Base-by-base conservation (phyloP, 2,888 invertebrate genomes). In the Himalopsyche kuldschensis region DNA sequence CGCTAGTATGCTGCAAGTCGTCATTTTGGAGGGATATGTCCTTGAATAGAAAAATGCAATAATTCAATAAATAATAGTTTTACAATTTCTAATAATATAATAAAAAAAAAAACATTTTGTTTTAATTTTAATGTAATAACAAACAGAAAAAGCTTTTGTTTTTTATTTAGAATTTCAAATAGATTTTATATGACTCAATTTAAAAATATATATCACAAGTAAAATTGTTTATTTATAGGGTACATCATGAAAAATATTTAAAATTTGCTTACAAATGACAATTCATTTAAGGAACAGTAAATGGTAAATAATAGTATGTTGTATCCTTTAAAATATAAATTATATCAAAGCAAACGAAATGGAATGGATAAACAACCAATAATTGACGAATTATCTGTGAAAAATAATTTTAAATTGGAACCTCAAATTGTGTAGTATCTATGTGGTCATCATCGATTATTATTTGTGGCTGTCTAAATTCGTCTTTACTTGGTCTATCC, bases 1-100 rank as follows among this genome's bases (percentile, higher is more conserved):
- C 94, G 75, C 94, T 93, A 0, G 95, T 92, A 84, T 93, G 93
- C 80, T 94, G 93, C 32, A 96, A 88, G 87, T 95, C 94, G 93
- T 97, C 90, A 79, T 89, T 89, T 35, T 92, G 87, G 89, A 92
- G 91, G 89, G 48, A 91, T 90, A 87, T 91, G 91, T 85, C 85
- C 85, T 85, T 77, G 24, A 83, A 83, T 35, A 30, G 46, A 80
- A 69, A 76, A 46, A 47, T 32, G 2, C 2, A 41, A 15, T 15
- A 41, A 41, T 41, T 41, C 15, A 0, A 1, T n/a, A 10, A 35
- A n/a, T n/a, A 41, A 41, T 1, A 41, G 41, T 41, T 41, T 15
- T 15, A 15, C 15, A 41, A 2, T 41, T 11, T 41, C 15, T 15
- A 32, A 20, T 15, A n/a, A n/a, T n/a, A n/a, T n/a, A n/a, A 31